phyloP scores from a whole-genome alignment of 2,797 vertebrate genomes.

The Schizopygopsis malacanthus region DNA sequence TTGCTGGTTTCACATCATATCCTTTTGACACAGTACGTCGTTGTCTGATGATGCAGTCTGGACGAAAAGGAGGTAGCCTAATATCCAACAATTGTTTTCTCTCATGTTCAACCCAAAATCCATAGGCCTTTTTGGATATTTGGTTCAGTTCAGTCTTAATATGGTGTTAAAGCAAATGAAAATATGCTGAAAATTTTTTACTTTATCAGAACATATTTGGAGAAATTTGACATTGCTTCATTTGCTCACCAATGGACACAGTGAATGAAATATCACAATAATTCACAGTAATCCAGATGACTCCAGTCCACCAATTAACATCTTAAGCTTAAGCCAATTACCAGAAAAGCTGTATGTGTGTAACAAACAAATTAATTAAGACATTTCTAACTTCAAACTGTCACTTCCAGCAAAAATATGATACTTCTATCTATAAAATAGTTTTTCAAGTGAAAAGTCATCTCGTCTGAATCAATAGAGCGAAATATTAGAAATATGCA shows the following conservation, averaged over 20 bases:
- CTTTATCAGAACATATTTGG: not conserved
- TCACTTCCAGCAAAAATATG: not conserved
- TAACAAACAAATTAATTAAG: too few species aligned
- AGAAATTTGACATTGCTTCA: not conserved
- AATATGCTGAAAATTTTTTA: not conserved
- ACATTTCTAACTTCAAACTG: too few species aligned
- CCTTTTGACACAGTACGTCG: conserved; percentile 93
- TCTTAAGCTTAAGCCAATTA: too few species aligned
- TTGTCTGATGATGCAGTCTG: conserved; percentile 98
- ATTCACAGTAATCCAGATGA: not conserved
- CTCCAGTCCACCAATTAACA: not conserved
- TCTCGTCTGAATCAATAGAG: not conserved
- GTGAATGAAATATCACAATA: not conserved
- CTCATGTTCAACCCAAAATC: not conserved
- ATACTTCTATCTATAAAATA: not conserved
- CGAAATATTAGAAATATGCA: not conserved
- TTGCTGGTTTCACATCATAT: conserved; percentile 89
- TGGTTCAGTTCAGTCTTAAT: not conserved
- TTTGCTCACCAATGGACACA: not conserved
- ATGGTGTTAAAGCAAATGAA: not conserved
- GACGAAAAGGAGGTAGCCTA: conserved; percentile 83
- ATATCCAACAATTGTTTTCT: conserved; percentile 27
- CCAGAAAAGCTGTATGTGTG: too few species aligned
- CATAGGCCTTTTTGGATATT: not conserved
- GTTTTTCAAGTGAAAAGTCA: not conserved